Evolutionary conservation across 2,888 invertebrate genomes (phyloP).

Genomic region (Nomada goodeniana): DNA sequence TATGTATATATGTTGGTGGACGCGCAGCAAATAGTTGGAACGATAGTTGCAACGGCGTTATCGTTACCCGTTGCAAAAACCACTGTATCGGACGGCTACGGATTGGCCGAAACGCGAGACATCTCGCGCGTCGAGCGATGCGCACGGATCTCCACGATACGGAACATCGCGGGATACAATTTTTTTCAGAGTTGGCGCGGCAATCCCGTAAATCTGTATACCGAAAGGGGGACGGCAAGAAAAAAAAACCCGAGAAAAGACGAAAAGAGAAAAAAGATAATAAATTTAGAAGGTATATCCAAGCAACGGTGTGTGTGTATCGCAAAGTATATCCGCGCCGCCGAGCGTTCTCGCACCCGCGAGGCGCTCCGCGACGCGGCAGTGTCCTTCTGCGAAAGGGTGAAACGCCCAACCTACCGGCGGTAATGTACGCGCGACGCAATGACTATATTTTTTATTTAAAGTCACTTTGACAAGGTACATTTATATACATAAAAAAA

Average conservation of each 20-base stretch:
- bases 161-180: neutral
- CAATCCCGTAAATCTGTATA: conserved; percentile 77
- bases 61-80: conserved; percentile 4
- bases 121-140: neutral
- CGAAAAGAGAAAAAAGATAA: conserved; percentile 59
- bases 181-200: conserved; percentile 77
- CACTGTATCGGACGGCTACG: neutral
- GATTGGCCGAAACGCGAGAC: neutral
- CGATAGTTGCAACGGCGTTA: neutral
- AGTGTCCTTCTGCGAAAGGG: too few species aligned
- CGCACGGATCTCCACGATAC: neutral
- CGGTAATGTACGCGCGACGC: conserved; percentile 74
- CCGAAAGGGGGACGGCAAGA: conserved; percentile 46
- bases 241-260: conserved; percentile 40
- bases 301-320: conserved; percentile 73
- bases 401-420: too few species aligned
- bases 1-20: neutral
- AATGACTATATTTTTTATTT: conserved; percentile 84
- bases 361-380: neutral
- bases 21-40: conserved; percentile 19
- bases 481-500: conserved; percentile 84
- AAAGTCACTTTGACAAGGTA: conserved; percentile 83
- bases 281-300: conserved; percentile 79
- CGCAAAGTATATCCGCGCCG: conserved; percentile 71
- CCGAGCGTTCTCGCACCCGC: neutral